Percentiles rank a stretch among this genome's conserved stretches.
Conservation (phyloP, 2,888 invertebrate genomes). For the Cordilura impudica region DNA sequence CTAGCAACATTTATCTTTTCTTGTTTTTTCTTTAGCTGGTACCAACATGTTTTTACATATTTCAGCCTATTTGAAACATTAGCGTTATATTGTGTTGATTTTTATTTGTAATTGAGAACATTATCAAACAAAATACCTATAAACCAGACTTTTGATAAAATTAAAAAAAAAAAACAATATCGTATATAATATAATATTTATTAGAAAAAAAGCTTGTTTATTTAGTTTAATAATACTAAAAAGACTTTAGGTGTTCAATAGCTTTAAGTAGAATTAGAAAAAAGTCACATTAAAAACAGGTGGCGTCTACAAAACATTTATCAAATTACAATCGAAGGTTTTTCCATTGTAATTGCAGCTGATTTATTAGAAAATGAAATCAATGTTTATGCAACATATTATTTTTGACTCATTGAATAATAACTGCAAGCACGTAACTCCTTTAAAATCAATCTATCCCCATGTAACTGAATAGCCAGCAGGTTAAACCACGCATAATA, state of each 20-base stretch:
- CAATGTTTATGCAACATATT: constrained; percentile 21
- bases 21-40: too few species aligned
- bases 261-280: neutral
- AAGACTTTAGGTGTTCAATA: constrained; percentile 37
- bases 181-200: neutral
- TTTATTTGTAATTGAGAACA: too few species aligned
- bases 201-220: neutral
- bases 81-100: too few species aligned
- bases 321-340: constrained; percentile 48
- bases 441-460: neutral
- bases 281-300: constrained; percentile 38
- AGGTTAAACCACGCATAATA: constrained; percentile 42
- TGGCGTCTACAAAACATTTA: constrained; percentile 51
- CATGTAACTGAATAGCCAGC: neutral
- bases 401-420: constrained; percentile 15
- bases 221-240: neutral
- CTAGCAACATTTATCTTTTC: too few species aligned
- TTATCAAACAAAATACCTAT: too few species aligned
- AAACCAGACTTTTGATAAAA: too few species aligned
- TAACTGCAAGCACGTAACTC: constrained; percentile 30
- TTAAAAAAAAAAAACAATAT: neutral
- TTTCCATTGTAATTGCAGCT: constrained; percentile 13
- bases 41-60: too few species aligned
- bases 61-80: too few species aligned
- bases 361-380: constrained; percentile 47